These are phyloP conservation scores for Limenitis camilla DNA, from an alignment of 2,888 invertebrate species.

Conservation along the genomic window DNA sequence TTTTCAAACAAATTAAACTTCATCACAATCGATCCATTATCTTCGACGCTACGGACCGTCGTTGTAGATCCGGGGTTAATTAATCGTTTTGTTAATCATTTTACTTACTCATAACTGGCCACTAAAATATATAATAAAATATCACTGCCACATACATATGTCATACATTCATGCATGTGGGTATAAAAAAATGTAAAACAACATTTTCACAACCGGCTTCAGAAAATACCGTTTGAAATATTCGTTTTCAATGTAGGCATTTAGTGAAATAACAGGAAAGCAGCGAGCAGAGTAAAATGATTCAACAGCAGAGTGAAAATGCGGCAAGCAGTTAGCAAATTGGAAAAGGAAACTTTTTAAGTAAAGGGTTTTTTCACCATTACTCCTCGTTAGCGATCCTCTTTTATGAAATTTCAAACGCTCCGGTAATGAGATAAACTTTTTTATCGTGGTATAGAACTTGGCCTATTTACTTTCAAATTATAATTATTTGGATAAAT, in stretches of 20 bases:
- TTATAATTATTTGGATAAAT: neutral
- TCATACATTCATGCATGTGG: too few relatives aligned
- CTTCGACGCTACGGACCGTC: too few relatives aligned
- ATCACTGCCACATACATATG: too few relatives aligned
- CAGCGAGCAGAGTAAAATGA: slow-evolving; percentile 4
- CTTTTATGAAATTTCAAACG: slow-evolving; percentile 17
- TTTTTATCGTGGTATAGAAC: slow-evolving; percentile 4
- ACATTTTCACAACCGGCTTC: too few relatives aligned
- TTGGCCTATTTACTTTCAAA: neutral
- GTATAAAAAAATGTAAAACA: too few relatives aligned
- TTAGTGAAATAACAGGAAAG: slow-evolving; percentile 7
- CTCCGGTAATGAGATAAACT: slow-evolving; percentile 11
- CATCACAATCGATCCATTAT: too few relatives aligned
- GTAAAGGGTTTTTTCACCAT: slow-evolving; percentile 18
- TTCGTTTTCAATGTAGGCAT: neutral
- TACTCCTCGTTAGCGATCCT: slow-evolving; percentile 16
- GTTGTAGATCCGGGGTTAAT: too few relatives aligned
- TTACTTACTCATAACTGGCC: too few relatives aligned
- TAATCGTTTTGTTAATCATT: too few relatives aligned
- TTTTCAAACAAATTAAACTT: too few relatives aligned
- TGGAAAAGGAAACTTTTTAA: slow-evolving; percentile 18
- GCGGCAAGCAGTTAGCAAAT: slow-evolving; percentile 18
- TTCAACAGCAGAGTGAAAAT: slow-evolving; percentile 11
- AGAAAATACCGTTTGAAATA: neutral
- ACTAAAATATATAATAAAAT: too few relatives aligned